Evolutionary conservation across 2,888 invertebrate genomes (phyloP).

Genomic region (Volucella inanis): DNA sequence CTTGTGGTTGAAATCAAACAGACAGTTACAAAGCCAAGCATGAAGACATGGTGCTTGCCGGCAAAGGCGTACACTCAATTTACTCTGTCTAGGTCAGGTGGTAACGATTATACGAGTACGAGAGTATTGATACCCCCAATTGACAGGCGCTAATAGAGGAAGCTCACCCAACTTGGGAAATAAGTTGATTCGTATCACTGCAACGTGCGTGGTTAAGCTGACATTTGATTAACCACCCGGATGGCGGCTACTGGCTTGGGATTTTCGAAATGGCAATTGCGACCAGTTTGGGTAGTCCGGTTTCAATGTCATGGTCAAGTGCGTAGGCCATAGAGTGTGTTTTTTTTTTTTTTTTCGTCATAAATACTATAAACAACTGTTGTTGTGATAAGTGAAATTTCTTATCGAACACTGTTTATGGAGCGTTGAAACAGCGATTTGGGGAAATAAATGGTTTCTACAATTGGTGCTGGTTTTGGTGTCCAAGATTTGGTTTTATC

Average conservation of each 20-base stretch:
- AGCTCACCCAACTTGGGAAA: constrained; percentile 20
- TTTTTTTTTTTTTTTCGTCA: neutral
- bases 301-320: constrained; percentile 55
- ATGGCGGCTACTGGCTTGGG: constrained; percentile 37
- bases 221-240: neutral
- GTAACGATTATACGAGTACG: neutral
- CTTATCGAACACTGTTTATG: constrained; percentile 20
- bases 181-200: constrained; percentile 22
- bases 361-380: no score
- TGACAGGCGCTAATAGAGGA: constrained; percentile 15
- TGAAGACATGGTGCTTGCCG: constrained; percentile 28
- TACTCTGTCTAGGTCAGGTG: constrained; percentile 14
- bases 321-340: neutral
- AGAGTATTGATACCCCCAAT: constrained; percentile 1
- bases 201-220: neutral
- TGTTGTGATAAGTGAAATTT: neutral
- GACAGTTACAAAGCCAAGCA: constrained; percentile 41
- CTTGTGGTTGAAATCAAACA: neutral
- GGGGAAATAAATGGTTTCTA: neutral
- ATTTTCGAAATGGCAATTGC: constrained; percentile 22
- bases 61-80: neutral
- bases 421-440: neutral
- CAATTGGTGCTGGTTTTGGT: constrained; percentile 1
- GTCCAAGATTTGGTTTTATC: constrained; percentile 1
- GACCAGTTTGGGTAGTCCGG: neutral